A percentile compares a stretch with the other conserved stretches of the same genome.
These are phyloP conservation scores for Jaculus jaculus DNA, from an alignment of 2,113 vertebrate species.

Conservation along the genomic window DNA sequence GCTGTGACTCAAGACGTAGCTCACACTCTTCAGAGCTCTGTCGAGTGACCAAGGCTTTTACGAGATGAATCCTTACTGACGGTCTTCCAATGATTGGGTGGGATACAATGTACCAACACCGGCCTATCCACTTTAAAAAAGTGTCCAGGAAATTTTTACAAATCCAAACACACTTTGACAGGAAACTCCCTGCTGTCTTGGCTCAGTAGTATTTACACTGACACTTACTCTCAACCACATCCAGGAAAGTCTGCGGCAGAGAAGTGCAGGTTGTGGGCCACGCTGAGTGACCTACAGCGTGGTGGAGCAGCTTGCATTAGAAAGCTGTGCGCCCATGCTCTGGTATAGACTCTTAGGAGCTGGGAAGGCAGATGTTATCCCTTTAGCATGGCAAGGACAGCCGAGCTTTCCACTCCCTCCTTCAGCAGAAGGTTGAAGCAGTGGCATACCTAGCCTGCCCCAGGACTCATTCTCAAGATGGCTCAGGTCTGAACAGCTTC, in stretches of 20 bases:
- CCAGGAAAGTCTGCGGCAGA: constrained; percentile 85
- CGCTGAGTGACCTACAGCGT: not conserved
- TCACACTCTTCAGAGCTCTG: constrained; percentile 34
- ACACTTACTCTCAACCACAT: constrained; percentile 84
- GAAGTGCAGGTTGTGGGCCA: constrained; percentile 73
- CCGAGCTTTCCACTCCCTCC: not conserved
- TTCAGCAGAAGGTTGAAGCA: not conserved
- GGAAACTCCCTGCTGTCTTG: constrained; percentile 77
- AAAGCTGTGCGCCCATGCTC: not conserved
- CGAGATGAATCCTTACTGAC: constrained; percentile 53
- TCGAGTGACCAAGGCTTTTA: constrained; percentile 48
- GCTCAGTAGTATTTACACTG: constrained; percentile 87
- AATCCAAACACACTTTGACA: constrained; percentile 75
- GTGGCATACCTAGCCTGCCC: not conserved
- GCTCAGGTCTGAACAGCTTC: not conserved
- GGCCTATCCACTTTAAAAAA: constrained; percentile 72
- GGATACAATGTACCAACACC: constrained; percentile 77
- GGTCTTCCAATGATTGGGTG: too few species aligned
- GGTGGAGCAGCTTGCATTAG: not conserved
- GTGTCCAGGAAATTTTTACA: constrained; percentile 79
- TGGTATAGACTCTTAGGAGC: not conserved
- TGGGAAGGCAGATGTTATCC: not conserved
- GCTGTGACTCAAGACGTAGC: not conserved
- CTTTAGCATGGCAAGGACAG: not conserved
- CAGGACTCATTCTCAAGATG: too few species aligned